A percentile compares a stretch with the other conserved stretches of the same genome.
These are phyloP conservation scores for Drosophila truncata DNA, from an alignment of 1,140 invertebrate species.

Conservation along the genomic window DNA sequence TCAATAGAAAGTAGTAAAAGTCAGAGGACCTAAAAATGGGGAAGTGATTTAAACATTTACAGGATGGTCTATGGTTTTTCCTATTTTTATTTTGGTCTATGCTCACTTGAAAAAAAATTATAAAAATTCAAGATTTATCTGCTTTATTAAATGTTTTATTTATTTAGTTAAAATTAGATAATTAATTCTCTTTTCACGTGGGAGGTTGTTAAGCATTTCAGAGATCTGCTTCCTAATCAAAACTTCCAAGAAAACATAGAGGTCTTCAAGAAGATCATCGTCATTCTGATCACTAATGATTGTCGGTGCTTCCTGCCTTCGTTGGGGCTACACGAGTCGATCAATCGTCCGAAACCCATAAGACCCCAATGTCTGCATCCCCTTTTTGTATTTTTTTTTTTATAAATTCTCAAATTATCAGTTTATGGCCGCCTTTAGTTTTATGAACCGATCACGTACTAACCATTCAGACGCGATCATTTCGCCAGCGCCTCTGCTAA, in stretches of 20 bases:
- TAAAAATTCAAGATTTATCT: no score
- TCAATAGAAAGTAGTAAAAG: conserved; percentile 5
- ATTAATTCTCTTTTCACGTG: background rate
- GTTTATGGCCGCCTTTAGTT: conserved; percentile 81
- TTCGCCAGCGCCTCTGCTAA: conserved; percentile 39
- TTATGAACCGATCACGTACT: conserved; percentile 82
- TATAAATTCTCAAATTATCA: conserved; percentile 83
- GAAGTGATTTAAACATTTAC: background rate
- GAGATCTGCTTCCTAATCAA: conserved; percentile 4
- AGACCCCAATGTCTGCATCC: conserved; percentile 27
- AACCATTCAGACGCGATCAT: conserved; percentile 56
- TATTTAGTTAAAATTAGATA: no score
- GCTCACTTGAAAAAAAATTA: no score
- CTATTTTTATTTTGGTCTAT: no score
- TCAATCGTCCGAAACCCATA: conserved; percentile 37
- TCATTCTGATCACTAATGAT: conserved; percentile 36
- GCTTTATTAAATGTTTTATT: background rate
- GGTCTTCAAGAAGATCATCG: conserved; percentile 6
- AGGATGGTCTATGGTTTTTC: background rate
- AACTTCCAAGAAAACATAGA: conserved; percentile 30
- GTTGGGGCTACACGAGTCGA: conserved; percentile 44
- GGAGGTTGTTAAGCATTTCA: background rate
- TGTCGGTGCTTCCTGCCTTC: conserved; percentile 31
- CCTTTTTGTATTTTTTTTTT: conserved; percentile 49
- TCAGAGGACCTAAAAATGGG: background rate